Evolutionary conservation across 1,140 invertebrate species (phyloP).

Genomic region (Diuraphis noxia): DNA sequence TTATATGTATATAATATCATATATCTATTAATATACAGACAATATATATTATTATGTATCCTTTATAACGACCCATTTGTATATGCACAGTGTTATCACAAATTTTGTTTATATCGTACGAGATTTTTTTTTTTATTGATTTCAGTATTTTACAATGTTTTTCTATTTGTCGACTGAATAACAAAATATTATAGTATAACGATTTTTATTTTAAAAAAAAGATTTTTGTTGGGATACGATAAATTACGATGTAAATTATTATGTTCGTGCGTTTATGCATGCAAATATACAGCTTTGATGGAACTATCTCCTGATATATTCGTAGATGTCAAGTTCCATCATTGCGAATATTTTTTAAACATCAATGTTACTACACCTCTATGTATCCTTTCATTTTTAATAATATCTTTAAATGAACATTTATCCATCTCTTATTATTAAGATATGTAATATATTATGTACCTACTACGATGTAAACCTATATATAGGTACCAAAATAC

Average conservation of each 20-base stretch:
- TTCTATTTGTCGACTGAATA: too few species aligned
- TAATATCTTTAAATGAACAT: background rate
- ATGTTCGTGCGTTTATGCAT: too few species aligned
- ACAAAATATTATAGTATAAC: too few species aligned
- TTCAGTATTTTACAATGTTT: background rate
- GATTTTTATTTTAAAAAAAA: too few species aligned
- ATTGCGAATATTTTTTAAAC: too few species aligned
- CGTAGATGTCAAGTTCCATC: too few species aligned
- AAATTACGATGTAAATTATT: too few species aligned
- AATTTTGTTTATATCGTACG: background rate
- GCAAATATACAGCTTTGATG: background rate
- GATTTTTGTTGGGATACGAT: background rate
- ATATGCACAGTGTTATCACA: background rate
- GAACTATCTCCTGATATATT: background rate
- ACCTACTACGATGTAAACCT: too few species aligned
- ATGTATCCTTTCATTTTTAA: background rate
- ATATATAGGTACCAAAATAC: too few species aligned
- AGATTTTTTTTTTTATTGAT: background rate
- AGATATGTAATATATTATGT: background rate
- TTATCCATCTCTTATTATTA: background rate
- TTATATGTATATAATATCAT: background rate
- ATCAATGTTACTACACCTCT: too few species aligned
- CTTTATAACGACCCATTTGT: background rate
- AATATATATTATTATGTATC: background rate
- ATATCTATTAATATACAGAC: background rate